Conservation (phyloP, 1,140 invertebrate genomes). For the Penaeus indicus region DNA sequence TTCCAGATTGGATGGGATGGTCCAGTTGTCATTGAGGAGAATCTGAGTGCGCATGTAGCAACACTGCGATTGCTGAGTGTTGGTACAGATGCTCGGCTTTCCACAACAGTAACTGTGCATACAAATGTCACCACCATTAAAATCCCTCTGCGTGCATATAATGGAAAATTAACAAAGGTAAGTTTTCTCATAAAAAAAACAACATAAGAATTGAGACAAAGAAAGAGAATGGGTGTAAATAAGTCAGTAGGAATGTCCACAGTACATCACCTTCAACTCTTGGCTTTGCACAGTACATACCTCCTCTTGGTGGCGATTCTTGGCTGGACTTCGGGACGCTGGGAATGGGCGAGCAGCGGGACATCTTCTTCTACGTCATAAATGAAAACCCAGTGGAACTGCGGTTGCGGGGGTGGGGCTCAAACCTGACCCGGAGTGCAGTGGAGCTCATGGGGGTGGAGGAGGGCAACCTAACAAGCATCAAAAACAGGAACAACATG, state of each 20-base stretch:
- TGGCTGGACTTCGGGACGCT: conserved; percentile 81
- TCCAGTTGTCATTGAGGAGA: conserved; percentile 76
- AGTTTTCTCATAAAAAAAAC: conserved; percentile 60
- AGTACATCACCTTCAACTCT: background rate
- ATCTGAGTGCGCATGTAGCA: conserved; percentile 76
- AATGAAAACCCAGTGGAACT: conserved; percentile 84
- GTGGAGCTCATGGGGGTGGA: conserved; percentile 81
- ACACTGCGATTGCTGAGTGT: conserved; percentile 74
- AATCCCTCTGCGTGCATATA: conserved; percentile 82
- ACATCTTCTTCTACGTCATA: conserved; percentile 80
- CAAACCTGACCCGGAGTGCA: conserved; percentile 78
- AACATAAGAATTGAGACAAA: background rate
- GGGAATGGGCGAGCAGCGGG: conserved; percentile 78
- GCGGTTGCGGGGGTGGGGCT: conserved; percentile 77
- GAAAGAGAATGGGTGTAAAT: background rate
- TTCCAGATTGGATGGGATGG: conserved; percentile 70
- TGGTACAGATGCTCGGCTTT: conserved; percentile 76
- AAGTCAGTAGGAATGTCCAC: too few relatives aligned
- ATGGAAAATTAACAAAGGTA: conserved; percentile 79
- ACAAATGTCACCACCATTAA: conserved; percentile 82
- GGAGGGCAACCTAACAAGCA: conserved; percentile 74
- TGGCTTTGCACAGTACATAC: conserved; percentile 56
- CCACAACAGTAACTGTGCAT: conserved; percentile 77
- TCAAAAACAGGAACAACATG: conserved; percentile 72
- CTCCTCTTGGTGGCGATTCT: conserved; percentile 51